A percentile compares a stretch with the other conserved stretches of the same genome.
Conservation (phyloP, 1,140 invertebrate species). For the Philaenus spumarius region DNA sequence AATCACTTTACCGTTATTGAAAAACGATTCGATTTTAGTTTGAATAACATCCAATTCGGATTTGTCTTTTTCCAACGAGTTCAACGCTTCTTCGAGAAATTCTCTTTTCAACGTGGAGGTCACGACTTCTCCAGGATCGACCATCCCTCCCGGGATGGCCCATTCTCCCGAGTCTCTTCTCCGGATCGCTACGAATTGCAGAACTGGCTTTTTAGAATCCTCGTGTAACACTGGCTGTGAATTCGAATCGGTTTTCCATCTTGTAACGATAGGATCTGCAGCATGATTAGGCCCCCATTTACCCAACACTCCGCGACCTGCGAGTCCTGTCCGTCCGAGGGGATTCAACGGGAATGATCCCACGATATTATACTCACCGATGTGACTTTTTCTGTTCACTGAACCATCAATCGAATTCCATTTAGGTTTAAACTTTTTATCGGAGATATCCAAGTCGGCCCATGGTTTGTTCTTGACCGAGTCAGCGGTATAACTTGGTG, state of each 20-base stretch:
- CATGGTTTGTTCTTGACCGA: slow-evolving; percentile 61
- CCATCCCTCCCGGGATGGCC: slow-evolving; percentile 95
- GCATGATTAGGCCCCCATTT: slow-evolving; percentile 95
- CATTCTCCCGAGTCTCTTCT: slow-evolving; percentile 77
- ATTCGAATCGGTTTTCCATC: slow-evolving; percentile 63
- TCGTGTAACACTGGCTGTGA: slow-evolving; percentile 39
- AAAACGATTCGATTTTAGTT: slow-evolving; percentile 60
- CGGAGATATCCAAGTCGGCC: slow-evolving; percentile 70
- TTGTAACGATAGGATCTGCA: slow-evolving; percentile 80
- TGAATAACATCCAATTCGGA: slow-evolving; percentile 48
- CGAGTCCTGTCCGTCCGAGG: slow-evolving; percentile 76
- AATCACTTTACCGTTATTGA: slow-evolving; percentile 61
- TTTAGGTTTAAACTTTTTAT: slow-evolving; percentile 53
- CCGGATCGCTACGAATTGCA: slow-evolving; percentile 89
- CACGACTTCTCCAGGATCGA: slow-evolving; percentile 83
- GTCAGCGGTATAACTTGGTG: slow-evolving; percentile 61
- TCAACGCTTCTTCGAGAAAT: slow-evolving; percentile 91
- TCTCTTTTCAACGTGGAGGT: slow-evolving; percentile 75
- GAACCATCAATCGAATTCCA: slow-evolving; percentile 77
- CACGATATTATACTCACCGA: slow-evolving; percentile 56
- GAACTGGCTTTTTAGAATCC: slow-evolving; percentile 50
- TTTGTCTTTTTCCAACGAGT: slow-evolving; percentile 50
- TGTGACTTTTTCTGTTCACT: slow-evolving; percentile 70
- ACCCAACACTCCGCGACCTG: slow-evolving; percentile 72
- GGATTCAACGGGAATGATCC: slow-evolving; percentile 68